Percentiles rank a stretch among this genome's conserved stretches.
Conservation (phyloP, 2,888 invertebrate genomes). For the Dermolepida albohirtum region DNA sequence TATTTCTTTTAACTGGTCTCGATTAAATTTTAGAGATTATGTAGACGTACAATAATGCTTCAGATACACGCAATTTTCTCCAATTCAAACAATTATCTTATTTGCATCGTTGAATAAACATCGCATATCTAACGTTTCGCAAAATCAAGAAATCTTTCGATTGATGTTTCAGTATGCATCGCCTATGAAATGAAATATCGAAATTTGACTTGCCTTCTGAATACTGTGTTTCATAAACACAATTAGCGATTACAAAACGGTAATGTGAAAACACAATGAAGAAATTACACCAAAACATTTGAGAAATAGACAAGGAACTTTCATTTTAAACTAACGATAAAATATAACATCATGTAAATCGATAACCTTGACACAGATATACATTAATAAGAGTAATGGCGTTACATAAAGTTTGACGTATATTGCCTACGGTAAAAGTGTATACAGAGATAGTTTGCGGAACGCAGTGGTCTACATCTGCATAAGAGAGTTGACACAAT, state of each 20-base stretch:
- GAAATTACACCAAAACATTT: not conserved
- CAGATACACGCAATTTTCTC: no score
- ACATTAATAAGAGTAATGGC: conserved; percentile 27
- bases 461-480: conserved; percentile 28
- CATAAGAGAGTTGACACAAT: conserved; percentile 26
- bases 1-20: no score
- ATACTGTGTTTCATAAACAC: not conserved
- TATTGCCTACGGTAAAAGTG: conserved; percentile 7
- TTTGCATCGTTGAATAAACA: no score
- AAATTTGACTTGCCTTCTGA: not conserved
- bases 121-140: no score
- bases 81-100: no score
- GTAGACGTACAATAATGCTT: no score
- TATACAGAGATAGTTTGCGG: conserved; percentile 21
- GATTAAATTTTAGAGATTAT: no score
- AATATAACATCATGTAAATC: conserved; percentile 28
- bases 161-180: no score
- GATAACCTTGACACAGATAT: conserved; percentile 34
- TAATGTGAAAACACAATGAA: not conserved
- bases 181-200: no score
- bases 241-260: not conserved
- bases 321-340: no score
- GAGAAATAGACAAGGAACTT: no score
- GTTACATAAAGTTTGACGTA: conserved; percentile 31
- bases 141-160: no score